Percentiles rank a stretch among this genome's conserved stretches.
phyloP scores from a whole-genome alignment of 2,113 vertebrate genomes.

The Bujurquina vittata region DNA sequence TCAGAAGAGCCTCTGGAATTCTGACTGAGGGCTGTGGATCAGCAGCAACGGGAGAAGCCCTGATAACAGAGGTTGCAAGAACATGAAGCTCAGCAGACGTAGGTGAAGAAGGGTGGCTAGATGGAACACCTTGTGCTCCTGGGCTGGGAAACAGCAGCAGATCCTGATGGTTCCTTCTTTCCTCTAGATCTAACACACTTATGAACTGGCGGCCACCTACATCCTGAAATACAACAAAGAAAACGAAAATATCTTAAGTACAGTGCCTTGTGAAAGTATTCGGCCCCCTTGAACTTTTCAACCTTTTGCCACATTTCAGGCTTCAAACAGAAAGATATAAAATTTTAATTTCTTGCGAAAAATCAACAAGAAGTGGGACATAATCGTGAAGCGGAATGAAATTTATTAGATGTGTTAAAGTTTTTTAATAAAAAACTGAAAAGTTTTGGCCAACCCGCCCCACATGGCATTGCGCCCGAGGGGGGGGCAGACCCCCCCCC shows the following conservation, averaged over 20 bases:
- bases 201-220: constrained; percentile 77
- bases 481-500: too few relatives aligned
- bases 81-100: constrained; percentile 78
- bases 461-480: too few relatives aligned
- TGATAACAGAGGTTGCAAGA: constrained; percentile 74
- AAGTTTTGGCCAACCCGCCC: too few relatives aligned
- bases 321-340: too few relatives aligned
- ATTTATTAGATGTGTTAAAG: too few relatives aligned
- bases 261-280: too few relatives aligned
- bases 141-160: constrained; percentile 47
- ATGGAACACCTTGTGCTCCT: constrained; percentile 48
- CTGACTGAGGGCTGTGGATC: background rate
- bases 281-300: too few relatives aligned
- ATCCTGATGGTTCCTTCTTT: constrained; percentile 64
- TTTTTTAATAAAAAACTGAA: too few relatives aligned
- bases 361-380: too few relatives aligned
- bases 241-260: background rate
- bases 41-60: constrained; percentile 32
- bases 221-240: constrained; percentile 44
- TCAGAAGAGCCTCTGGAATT: background rate
- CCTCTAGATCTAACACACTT: constrained; percentile 86
- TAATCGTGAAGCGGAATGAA: too few relatives aligned
- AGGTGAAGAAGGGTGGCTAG: constrained; percentile 58
- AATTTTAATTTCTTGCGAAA: too few relatives aligned
- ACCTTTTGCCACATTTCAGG: too few relatives aligned